Evolutionary conservation across 2,888 invertebrate species (phyloP), one percentile per base, ranked within the genome.

Genomic region (Atethmia centrago): DNA sequence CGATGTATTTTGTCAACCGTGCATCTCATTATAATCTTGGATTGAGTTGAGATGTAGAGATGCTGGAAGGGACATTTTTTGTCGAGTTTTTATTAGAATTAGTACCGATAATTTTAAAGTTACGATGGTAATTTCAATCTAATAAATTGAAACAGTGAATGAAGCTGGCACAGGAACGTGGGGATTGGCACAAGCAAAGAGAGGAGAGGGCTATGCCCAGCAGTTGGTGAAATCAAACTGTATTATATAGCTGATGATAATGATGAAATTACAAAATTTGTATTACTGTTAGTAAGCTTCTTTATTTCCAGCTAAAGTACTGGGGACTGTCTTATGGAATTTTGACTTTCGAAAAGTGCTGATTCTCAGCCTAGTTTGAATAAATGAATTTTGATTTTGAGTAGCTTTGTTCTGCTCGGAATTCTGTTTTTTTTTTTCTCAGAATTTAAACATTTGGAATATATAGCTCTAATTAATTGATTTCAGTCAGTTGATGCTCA

Each of bases 1-100:
- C 77, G 87, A 85, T 88, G 89, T 90, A 92, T 91, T 94, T 93
- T 93, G 94, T 94, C 94, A 94, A 93, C 92, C 93, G 93, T 92
- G 93, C 93, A 91, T 93, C 92, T 94, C 93, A 94, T 94, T 94
- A 93, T 87, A 90, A 85, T 86, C 71, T 67, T 69, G 84, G 86
- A 90, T 83, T 71, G 70, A 66, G 67, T 45, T 40, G 2, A 66
- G 86, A 76, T 74, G 0, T 67, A 72, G 3, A 76, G 65, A 28
- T 40, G 28, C 74, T 82, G 61, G 86, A 84, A 72, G 70, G 12
- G 78, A 21, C 7, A n/a, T 14, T 67, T 40, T 51, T 61, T 12
- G 21, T 49, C 5, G 1, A 12, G 1, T 31, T 31, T 40, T 31
- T 42, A 16, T 45, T 49, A 1, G n/a, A 47, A 19, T 2, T 25